Evolutionary conservation across 2,113 vertebrate genomes (phyloP).

Genomic region (Gobius niger): DNA sequence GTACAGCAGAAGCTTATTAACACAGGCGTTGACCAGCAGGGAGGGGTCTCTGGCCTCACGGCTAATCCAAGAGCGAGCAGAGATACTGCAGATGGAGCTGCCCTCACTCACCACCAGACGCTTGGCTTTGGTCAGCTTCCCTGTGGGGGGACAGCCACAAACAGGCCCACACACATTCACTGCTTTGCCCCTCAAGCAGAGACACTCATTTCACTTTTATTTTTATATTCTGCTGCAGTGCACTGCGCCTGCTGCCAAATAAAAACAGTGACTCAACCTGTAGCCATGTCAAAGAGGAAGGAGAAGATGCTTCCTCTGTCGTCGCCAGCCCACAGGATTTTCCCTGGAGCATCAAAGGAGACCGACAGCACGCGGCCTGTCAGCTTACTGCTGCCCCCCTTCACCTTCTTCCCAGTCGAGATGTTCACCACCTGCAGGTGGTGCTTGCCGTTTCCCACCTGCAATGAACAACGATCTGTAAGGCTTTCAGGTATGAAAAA

Average conservation of each 20-base stretch:
- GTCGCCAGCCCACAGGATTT: constrained; percentile 91
- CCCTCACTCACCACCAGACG: constrained; percentile 89
- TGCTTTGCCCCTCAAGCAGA: constrained; percentile 18
- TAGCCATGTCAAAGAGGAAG: constrained; percentile 94
- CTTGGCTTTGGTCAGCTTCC: constrained; percentile 93
- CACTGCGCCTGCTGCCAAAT: background rate
- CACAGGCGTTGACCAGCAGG: constrained; percentile 87
- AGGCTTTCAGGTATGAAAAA: constrained; percentile 11
- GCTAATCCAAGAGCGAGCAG: constrained; percentile 92
- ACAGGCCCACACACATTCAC: constrained; percentile 44
- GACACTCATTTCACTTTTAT: constrained; percentile 7
- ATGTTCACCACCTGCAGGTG: constrained; percentile 92
- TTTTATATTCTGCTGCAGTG: constrained; percentile 9
- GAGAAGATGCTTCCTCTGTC: constrained; percentile 91
- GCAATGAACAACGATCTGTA: constrained; percentile 27
- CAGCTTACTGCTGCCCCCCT: constrained; percentile 89
- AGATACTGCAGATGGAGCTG: constrained; percentile 89
- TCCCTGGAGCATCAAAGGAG: constrained; percentile 90
- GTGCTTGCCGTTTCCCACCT: constrained; percentile 93
- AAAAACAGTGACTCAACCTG: constrained; percentile 72
- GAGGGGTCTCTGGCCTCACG: constrained; percentile 91
- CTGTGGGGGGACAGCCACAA: constrained; percentile 61
- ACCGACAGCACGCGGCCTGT: constrained; percentile 87
- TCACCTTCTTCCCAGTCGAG: constrained; percentile 92
- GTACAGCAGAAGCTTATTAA: constrained; percentile 90